Conservation (phyloP, 2,888 invertebrate species). For the Lasioglossum morio region DNA sequence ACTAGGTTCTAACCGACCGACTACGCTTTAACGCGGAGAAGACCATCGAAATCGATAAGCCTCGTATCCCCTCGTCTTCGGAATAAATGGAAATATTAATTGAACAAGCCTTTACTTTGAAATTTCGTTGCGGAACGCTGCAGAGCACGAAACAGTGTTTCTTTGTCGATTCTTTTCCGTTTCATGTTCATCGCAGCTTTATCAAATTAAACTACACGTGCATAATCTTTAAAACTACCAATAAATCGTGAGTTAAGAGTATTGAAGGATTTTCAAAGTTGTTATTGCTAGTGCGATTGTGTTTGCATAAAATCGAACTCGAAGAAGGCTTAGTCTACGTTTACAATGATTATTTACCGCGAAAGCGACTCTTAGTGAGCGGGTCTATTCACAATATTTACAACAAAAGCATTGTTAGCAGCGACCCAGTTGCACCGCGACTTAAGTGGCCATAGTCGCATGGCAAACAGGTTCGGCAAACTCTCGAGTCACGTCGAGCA, state of each 20-base stretch:
- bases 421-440: background rate
- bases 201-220: background rate
- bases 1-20: background rate
- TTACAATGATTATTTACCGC: background rate
- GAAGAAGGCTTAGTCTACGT: background rate
- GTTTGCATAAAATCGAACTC: background rate
- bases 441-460: background rate
- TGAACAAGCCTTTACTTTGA: background rate
- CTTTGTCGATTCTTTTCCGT: too few species aligned
- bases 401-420: background rate
- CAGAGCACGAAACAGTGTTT: background rate
- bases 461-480: slow-evolving; percentile 3
- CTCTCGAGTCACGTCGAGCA: background rate
- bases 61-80: background rate
- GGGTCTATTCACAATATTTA: background rate
- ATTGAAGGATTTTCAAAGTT: too few species aligned
- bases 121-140: background rate
- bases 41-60: background rate
- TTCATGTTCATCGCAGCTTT: too few species aligned
- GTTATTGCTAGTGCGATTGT: background rate
- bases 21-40: too few species aligned
- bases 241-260: background rate
- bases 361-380: background rate
- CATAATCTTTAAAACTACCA: background rate
- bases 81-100: background rate